Conservation (phyloP, 1,140 invertebrate genomes). For the Drepana arcuata region DNA sequence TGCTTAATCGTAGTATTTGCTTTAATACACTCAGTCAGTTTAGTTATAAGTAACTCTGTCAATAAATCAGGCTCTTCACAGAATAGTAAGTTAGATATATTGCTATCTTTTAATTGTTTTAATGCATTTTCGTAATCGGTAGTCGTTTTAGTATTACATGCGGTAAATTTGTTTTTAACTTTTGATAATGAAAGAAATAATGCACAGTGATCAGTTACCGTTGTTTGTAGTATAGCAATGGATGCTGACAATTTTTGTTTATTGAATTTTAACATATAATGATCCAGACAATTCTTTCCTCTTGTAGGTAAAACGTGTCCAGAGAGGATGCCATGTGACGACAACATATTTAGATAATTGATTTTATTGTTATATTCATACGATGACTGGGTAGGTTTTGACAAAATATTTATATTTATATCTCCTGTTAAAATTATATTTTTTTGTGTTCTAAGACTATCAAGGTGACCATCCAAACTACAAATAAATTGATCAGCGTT, state of each 20-base stretch:
- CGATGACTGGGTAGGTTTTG: too few species aligned
- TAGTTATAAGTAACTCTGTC: too few species aligned
- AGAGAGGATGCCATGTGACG: constrained; percentile 1
- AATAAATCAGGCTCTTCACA: neutral
- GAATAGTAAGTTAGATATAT: neutral
- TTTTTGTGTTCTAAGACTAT: neutral
- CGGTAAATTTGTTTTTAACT: neutral
- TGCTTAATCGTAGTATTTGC: too few species aligned
- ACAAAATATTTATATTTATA: constrained; percentile 1
- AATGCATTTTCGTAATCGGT: neutral
- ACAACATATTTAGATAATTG: too few species aligned
- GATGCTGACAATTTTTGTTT: constrained; percentile 5
- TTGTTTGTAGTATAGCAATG: neutral
- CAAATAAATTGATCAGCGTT: neutral
- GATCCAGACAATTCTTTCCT: constrained; percentile 9
- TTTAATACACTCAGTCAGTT: too few species aligned
- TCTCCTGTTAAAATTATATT: neutral
- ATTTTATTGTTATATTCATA: too few species aligned
- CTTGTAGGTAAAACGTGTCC: constrained; percentile 9
- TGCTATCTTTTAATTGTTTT: constrained; percentile 1
- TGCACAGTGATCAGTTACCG: neutral
- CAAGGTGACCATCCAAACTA: neutral
- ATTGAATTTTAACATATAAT: constrained; percentile 8
- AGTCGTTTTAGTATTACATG: neutral
- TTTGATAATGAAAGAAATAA: constrained; percentile 1